Percentiles rank a stretch among this genome's conserved stretches.
phyloP scores from a whole-genome alignment of 1,140 invertebrate genomes.

The Drusus annulatus region DNA sequence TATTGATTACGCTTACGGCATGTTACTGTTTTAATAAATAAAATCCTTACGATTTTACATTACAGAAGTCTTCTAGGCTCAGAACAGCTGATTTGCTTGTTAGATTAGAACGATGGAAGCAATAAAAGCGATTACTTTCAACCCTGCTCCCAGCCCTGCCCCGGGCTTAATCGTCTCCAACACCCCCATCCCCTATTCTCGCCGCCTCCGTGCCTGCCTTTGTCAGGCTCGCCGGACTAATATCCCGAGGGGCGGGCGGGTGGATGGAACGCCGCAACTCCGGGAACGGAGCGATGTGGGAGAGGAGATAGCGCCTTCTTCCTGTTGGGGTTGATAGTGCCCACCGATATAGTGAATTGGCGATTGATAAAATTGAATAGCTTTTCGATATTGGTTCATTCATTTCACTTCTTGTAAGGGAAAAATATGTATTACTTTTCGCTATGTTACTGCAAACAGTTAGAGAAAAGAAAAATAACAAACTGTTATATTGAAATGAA shows the following conservation, averaged over 20 bases:
- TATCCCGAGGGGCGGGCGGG: background rate
- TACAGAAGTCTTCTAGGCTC: too few species aligned
- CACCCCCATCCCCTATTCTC: background rate
- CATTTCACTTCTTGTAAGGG: too few species aligned
- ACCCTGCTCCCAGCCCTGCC: background rate
- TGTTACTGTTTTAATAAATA: too few species aligned
- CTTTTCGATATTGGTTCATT: too few species aligned
- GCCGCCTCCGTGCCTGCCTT: conserved; percentile 13
- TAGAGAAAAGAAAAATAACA: too few species aligned
- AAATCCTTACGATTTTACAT: too few species aligned
- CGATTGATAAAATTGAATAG: background rate
- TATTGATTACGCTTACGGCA: too few species aligned
- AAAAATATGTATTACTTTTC: too few species aligned
- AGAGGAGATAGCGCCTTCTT: conserved; percentile 9
- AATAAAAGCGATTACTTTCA: background rate
- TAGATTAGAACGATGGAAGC: background rate
- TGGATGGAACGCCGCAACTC: background rate
- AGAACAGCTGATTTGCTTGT: too few species aligned
- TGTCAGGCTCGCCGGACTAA: conserved; percentile 9
- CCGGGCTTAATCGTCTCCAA: conserved; percentile 9
- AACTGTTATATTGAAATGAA: too few species aligned
- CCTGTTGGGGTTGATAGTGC: background rate
- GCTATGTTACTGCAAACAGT: too few species aligned
- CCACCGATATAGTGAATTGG: background rate
- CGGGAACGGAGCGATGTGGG: background rate